Evolutionary conservation across 2,113 vertebrate genomes (phyloP).

Genomic region (Phasianus colchicus): DNA sequence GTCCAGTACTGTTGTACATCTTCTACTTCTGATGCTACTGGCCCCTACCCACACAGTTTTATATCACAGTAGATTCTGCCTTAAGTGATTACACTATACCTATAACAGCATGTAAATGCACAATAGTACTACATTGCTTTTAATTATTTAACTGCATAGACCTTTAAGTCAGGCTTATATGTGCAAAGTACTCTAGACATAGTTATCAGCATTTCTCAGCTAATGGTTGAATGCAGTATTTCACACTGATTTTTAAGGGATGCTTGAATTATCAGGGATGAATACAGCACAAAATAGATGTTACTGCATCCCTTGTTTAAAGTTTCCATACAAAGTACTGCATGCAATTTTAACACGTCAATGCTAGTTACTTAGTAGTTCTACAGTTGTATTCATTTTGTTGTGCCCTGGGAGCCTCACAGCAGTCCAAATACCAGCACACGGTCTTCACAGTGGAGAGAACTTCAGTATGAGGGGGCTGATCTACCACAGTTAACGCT

Average conservation of each 20-base stretch:
- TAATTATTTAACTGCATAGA: not conserved
- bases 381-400: not conserved
- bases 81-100: not conserved
- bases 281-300: constrained; percentile 58
- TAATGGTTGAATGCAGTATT: accelerated
- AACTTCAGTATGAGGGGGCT: not conserved
- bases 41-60: not conserved
- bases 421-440: not conserved
- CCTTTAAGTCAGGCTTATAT: accelerated
- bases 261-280: not conserved
- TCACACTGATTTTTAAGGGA: not conserved
- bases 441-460: not conserved
- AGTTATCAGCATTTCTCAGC: not conserved
- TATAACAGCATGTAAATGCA: accelerated
- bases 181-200: not conserved
- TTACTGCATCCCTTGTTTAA: constrained; percentile 63
- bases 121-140: accelerated
- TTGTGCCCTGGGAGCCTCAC: not conserved
- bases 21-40: not conserved
- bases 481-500: constrained; percentile 11
- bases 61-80: not conserved
- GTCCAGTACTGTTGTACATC: accelerated
- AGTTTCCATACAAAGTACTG: constrained; percentile 49
- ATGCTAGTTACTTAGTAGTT: not conserved
- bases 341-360: constrained; percentile 67